Evolutionary conservation across 92 coral and sea anemone species (phyloP).

Genomic region (Paramuricea clavata): DNA sequence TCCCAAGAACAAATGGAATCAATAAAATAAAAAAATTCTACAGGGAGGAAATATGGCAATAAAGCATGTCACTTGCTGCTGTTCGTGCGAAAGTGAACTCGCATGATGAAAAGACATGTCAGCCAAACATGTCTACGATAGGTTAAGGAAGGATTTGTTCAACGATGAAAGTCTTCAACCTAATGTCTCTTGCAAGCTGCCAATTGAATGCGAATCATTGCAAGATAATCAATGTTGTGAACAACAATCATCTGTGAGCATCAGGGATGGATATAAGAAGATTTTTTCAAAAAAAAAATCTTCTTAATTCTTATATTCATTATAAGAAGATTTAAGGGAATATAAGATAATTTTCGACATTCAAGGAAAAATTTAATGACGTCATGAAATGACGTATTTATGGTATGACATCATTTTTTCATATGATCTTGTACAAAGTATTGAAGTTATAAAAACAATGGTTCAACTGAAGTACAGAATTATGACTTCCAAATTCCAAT

Average conservation of each 20-base stretch:
- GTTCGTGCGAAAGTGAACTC: not conserved
- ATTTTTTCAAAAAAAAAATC: too few species aligned
- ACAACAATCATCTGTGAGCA: slow-evolving; percentile 4
- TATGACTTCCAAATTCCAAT: too few species aligned
- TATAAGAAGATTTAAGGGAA: too few species aligned
- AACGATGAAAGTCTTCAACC: not conserved
- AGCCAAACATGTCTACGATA: slow-evolving; percentile 51
- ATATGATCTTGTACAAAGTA: too few species aligned
- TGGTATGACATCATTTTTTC: too few species aligned
- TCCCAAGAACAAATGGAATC: slow-evolving; percentile 33
- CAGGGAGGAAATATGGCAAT: slow-evolving; percentile 28
- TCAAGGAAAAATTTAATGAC: too few species aligned
- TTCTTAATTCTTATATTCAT: too few species aligned
- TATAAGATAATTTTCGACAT: too few species aligned
- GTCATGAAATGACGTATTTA: too few species aligned
- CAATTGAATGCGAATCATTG: not conserved
- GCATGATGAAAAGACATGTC: not conserved
- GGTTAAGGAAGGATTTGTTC: slow-evolving; percentile 11
- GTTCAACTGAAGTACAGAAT: too few species aligned
- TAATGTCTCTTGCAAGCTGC: not conserved
- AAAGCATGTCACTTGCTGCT: not conserved
- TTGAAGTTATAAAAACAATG: too few species aligned
- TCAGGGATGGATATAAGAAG: too few species aligned
- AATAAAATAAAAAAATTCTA: slow-evolving; percentile 12
- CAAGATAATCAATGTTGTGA: not conserved